These are phyloP conservation scores for Collichthys lucidus DNA, from an alignment of 2,113 vertebrate species.

Conservation along the genomic window DNA sequence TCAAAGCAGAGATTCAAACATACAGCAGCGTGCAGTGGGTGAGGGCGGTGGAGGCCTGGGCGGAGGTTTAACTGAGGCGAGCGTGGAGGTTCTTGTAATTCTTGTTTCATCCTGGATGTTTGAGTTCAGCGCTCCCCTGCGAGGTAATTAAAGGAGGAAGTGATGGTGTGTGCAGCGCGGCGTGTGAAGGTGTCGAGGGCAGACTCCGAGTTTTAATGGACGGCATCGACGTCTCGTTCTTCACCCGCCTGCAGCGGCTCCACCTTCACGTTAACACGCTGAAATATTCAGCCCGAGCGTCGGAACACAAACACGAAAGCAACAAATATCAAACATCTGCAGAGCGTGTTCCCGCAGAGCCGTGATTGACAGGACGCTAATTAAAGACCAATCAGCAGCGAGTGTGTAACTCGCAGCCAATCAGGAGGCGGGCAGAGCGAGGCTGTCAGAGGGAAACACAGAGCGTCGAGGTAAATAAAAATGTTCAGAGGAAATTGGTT, in stretches of 20 bases:
- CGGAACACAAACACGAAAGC: too few relatives aligned
- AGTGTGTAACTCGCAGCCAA: neutral
- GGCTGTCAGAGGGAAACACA: neutral
- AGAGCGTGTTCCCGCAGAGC: neutral
- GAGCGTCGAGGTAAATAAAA: conserved; percentile 51
- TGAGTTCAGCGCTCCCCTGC: neutral
- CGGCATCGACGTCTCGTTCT: neutral
- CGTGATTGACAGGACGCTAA: conserved; percentile 4
- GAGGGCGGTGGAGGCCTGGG: too few relatives aligned
- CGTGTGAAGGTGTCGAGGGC: neutral
- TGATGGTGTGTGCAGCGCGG: neutral
- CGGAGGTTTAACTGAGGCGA: too few relatives aligned
- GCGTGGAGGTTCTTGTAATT: too few relatives aligned
- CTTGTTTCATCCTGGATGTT: neutral
- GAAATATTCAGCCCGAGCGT: too few relatives aligned
- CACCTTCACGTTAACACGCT: neutral
- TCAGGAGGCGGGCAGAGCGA: conserved; percentile 2
- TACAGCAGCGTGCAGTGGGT: too few relatives aligned
- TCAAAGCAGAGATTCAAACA: too few relatives aligned
- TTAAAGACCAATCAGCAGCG: conserved; percentile 9
- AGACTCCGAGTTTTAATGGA: neutral
- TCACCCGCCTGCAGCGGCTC: neutral
- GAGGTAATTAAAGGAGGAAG: neutral
- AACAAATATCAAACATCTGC: too few relatives aligned
- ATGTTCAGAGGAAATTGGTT: conserved; percentile 65